Conservation (phyloP, 2,888 invertebrate genomes). For the Lacanobia oleracea region DNA sequence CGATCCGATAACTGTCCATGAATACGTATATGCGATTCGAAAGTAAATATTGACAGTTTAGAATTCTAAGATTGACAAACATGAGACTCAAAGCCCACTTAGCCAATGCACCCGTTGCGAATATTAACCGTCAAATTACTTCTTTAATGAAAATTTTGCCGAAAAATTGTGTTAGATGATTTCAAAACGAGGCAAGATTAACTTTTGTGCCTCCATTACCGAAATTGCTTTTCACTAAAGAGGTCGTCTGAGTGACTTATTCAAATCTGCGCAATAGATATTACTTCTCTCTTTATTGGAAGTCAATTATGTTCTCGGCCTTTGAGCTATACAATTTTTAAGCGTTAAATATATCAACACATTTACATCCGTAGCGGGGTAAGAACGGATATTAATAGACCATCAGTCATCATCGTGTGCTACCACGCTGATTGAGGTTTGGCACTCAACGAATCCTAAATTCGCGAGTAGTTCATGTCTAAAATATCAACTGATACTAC, state of each 20-base stretch:
- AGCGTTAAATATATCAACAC: conserved; percentile 42
- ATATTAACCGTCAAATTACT: conserved; percentile 29
- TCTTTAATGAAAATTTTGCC: conserved; percentile 6
- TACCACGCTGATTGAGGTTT: conserved; percentile 56
- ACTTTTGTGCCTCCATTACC: conserved; percentile 27
- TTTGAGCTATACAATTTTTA: conserved; percentile 16
- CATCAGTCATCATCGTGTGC: conserved; percentile 50
- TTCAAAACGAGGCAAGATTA: conserved; percentile 37
- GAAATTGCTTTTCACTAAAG: conserved; percentile 41
- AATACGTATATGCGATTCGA: too few relatives aligned
- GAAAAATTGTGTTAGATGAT: conserved; percentile 28
- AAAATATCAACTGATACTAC: conserved; percentile 30
- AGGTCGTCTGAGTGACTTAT: conserved; percentile 13
- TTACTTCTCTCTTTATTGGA: conserved; percentile 1
- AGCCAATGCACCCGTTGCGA: conserved; percentile 16
- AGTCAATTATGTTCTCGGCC: neutral
- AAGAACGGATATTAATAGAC: conserved; percentile 45
- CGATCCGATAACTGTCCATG: neutral
- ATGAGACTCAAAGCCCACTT: neutral
- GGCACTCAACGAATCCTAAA: conserved; percentile 54
- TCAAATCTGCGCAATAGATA: conserved; percentile 25
- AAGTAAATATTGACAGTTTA: conserved; percentile 34
- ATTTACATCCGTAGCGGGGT: conserved; percentile 43
- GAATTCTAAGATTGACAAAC: too few relatives aligned
- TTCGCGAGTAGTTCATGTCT: conserved; percentile 36